Evolutionary conservation across 2,797 vertebrate species (phyloP).

Genomic region (Labeo calbasu): DNA sequence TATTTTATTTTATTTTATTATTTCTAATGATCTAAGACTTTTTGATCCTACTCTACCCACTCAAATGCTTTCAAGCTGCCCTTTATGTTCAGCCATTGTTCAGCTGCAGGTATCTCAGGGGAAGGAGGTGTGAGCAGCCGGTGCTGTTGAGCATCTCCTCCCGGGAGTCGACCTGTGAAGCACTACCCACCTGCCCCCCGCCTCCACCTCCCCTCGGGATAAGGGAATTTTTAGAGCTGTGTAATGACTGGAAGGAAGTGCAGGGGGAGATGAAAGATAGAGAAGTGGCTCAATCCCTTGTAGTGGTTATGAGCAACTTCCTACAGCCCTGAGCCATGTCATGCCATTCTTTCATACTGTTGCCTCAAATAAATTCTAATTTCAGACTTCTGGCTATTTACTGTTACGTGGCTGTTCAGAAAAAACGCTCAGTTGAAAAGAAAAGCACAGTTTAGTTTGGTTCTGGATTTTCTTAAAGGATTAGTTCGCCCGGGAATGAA

Average conservation of each 20-base stretch:
- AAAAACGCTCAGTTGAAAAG: neutral
- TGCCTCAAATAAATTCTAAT: conserved; percentile 51
- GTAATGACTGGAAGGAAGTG: conserved; percentile 64
- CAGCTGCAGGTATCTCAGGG: conserved; percentile 33
- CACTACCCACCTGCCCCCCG: conserved; percentile 10
- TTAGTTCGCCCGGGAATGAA: neutral
- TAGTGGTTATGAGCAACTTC: conserved; percentile 66
- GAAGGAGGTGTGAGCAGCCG: conserved; percentile 26
- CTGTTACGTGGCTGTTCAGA: neutral
- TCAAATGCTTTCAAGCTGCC: neutral
- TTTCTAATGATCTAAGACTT: neutral
- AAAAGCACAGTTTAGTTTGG: conserved; percentile 6
- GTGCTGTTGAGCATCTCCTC: conserved; percentile 50
- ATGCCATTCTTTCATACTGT: conserved; percentile 33
- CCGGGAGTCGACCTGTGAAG: conserved; percentile 42
- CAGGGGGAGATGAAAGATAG: conserved; percentile 74
- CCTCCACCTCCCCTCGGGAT: conserved; percentile 66
- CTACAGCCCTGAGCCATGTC: conserved; percentile 65
- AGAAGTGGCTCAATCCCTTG: conserved; percentile 65
- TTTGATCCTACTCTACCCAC: neutral
- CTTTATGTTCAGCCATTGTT: conserved; percentile 39
- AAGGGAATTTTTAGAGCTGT: conserved; percentile 63
- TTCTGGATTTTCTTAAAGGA: conserved; percentile 3
- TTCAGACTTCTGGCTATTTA: conserved; percentile 33
- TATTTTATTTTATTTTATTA: neutral